phyloP scores from a whole-genome alignment of 2,888 invertebrate genomes.

The Pollenia griseotomentosa region DNA sequence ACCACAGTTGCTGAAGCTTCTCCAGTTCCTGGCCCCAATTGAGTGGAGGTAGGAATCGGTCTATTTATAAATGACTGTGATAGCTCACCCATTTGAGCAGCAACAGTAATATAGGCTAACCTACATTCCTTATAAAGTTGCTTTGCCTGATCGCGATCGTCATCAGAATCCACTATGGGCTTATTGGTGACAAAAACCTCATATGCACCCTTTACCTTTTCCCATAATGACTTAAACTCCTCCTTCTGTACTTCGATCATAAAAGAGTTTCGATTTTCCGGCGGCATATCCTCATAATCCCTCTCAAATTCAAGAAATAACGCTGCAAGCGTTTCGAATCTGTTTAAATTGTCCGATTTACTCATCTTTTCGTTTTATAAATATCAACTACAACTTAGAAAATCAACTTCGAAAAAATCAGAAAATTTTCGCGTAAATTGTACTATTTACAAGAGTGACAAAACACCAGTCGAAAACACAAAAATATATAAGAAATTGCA shows the following conservation, averaged over 20 bases:
- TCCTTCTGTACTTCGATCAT: background rate
- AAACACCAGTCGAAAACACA: too few species aligned
- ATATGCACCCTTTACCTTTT: background rate
- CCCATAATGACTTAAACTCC: background rate
- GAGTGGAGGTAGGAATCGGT: background rate
- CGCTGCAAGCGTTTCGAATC: background rate
- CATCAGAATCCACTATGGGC: background rate
- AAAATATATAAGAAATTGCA: too few species aligned
- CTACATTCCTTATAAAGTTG: background rate
- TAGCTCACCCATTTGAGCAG: constrained; percentile 1
- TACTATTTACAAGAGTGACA: too few species aligned
- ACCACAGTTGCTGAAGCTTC: too few species aligned
- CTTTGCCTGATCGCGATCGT: background rate
- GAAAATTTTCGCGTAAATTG: too few species aligned
- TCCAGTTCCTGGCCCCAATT: background rate
- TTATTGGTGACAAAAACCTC: background rate
- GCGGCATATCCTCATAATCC: background rate
- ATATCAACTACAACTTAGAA: too few species aligned
- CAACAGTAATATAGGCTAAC: background rate
- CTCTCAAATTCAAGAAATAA: background rate
- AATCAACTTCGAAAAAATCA: too few species aligned
- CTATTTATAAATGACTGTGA: background rate
- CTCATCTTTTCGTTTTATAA: too few species aligned
- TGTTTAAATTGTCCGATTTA: too few species aligned
- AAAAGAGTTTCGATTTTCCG: background rate